Evolutionary conservation across 1,140 invertebrate genomes (phyloP).

Genomic region (Papilio polytes): DNA sequence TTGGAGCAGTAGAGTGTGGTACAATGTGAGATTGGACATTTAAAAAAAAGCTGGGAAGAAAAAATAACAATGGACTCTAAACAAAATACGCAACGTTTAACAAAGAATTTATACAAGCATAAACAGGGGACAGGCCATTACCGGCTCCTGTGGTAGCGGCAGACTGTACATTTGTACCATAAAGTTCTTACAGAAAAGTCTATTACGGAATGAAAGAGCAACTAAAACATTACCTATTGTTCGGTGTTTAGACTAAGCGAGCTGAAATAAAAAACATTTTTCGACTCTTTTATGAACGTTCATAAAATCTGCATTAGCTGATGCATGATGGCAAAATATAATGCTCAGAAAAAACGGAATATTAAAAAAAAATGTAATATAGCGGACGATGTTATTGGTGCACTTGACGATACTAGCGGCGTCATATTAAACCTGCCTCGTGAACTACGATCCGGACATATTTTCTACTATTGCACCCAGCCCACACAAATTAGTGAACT

Average conservation of each 20-base stretch:
- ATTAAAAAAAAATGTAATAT: background rate
- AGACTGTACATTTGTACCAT: slow-evolving; percentile 16
- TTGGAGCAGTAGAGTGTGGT: background rate
- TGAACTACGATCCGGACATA: background rate
- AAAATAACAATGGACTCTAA: slow-evolving; percentile 23
- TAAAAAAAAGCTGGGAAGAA: background rate
- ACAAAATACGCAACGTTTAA: slow-evolving; percentile 29
- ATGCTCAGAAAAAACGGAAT: background rate
- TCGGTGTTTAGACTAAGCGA: background rate
- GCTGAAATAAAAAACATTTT: background rate
- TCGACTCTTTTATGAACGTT: background rate
- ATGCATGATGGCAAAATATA: background rate
- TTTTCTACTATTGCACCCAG: background rate
- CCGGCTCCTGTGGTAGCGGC: slow-evolving; percentile 11
- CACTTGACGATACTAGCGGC: background rate
- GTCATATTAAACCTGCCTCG: slow-evolving; percentile 15
- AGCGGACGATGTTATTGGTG: background rate
- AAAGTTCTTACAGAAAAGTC: slow-evolving; percentile 18
- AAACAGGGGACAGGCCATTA: slow-evolving; percentile 18
- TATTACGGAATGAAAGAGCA: slow-evolving; percentile 6
- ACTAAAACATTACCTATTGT: slow-evolving; percentile 9
- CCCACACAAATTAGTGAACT: background rate
- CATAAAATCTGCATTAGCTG: background rate
- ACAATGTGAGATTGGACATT: slow-evolving; percentile 19
- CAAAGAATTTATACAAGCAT: slow-evolving; percentile 24